phyloP scores from a whole-genome alignment of 1,140 invertebrate genomes.

The Drosophila repletoides region DNA sequence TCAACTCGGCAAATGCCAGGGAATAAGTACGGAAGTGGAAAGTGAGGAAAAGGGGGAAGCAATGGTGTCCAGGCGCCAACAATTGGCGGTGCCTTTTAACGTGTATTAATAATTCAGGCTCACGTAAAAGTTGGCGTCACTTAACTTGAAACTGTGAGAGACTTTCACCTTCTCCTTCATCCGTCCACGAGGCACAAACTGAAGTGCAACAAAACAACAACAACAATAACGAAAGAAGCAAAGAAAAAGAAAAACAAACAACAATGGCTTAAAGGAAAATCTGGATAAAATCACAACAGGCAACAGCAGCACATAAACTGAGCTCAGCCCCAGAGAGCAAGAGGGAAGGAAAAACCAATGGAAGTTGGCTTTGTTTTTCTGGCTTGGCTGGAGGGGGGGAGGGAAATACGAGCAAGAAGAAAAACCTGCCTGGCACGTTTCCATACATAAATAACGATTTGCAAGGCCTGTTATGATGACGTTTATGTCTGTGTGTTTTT shows the following conservation, averaged over 20 bases:
- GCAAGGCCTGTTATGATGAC: slow-evolving; percentile 48
- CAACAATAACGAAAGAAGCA: slow-evolving; percentile 4
- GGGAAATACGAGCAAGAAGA: background rate
- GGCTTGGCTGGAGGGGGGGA: background rate
- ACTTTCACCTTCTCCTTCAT: no score
- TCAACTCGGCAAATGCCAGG: no score
- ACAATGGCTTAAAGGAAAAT: slow-evolving; percentile 38
- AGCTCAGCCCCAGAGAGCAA: background rate
- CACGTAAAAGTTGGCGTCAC: slow-evolving; percentile 52
- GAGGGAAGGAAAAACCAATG: slow-evolving; percentile 8
- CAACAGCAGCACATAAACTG: slow-evolving; percentile 19
- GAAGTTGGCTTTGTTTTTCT: slow-evolving; percentile 27
- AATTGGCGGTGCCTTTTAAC: slow-evolving; percentile 54
- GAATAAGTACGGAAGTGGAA: no score
- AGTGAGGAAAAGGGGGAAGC: background rate
- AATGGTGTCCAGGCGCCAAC: slow-evolving; percentile 38
- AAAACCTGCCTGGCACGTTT: slow-evolving; percentile 44
- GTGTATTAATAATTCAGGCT: slow-evolving; percentile 53
- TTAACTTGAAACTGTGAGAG: slow-evolving; percentile 14
- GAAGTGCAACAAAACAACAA: slow-evolving; percentile 36
- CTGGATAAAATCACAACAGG: slow-evolving; percentile 50
- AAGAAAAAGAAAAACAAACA: slow-evolving; percentile 24
- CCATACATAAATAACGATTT: slow-evolving; percentile 55
- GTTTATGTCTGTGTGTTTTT: slow-evolving; percentile 12
- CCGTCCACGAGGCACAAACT: no score